phyloP scores from a whole-genome alignment of 2,888 invertebrate species.

The Apodemia mormo region DNA sequence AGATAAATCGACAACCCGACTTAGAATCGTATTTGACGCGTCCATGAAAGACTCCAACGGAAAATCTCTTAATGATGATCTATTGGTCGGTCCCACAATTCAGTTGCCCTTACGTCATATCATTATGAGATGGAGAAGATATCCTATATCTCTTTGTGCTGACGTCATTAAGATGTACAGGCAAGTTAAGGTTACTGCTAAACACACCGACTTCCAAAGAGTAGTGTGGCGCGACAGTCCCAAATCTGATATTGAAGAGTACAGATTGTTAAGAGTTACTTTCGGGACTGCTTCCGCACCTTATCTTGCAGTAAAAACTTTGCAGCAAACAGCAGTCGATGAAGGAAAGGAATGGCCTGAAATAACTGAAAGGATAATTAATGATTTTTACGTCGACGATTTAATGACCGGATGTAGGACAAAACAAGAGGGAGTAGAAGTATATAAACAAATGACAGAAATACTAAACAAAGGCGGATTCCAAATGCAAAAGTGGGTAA shows the following conservation, averaged over 20 bases:
- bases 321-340: not conserved
- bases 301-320: slow-evolving; percentile 9
- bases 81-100: no score
- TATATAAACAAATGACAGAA: slow-evolving; percentile 16
- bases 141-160: not conserved
- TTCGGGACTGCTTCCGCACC: slow-evolving; percentile 19
- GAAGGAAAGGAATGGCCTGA: slow-evolving; percentile 11
- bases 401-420: slow-evolving; percentile 22
- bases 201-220: not conserved
- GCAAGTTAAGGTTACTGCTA: not conserved
- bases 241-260: not conserved
- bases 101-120: no score
- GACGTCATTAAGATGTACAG: not conserved
- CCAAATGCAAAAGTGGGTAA: slow-evolving; percentile 27
- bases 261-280: slow-evolving; percentile 13
- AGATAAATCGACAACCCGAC: slow-evolving; percentile 38
- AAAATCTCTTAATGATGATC: no score
- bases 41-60: no score
- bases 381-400: slow-evolving; percentile 26
- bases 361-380: not conserved
- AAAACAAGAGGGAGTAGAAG: slow-evolving; percentile 7
- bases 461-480: slow-evolving; percentile 23
- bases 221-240: slow-evolving; percentile 2
- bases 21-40: no score
- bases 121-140: not conserved